phyloP scores from a whole-genome alignment of 2,888 invertebrate genomes.

The Drosophila sordidapex region DNA sequence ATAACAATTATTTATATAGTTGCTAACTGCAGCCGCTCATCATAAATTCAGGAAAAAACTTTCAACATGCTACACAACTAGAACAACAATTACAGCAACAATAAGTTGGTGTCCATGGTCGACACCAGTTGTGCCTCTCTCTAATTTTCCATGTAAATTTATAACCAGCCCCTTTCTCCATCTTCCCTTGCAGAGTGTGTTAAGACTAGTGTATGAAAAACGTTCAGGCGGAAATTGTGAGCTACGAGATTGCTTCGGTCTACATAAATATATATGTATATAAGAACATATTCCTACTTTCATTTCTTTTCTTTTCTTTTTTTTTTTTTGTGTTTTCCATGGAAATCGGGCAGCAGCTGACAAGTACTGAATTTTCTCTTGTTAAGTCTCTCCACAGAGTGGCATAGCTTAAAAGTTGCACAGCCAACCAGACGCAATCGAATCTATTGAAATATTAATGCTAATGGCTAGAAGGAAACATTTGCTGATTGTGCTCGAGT shows the following conservation, averaged over 20 bases:
- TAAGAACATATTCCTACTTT: neutral
- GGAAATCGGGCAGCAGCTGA: slow-evolving; percentile 79
- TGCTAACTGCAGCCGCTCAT: slow-evolving; percentile 58
- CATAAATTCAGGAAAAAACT: slow-evolving; percentile 71
- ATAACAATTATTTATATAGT: slow-evolving; percentile 76
- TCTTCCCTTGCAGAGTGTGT: slow-evolving; percentile 1
- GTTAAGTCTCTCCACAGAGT: slow-evolving; percentile 44
- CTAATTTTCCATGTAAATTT: slow-evolving; percentile 68
- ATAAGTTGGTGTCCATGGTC: slow-evolving; percentile 48
- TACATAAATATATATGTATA: neutral
- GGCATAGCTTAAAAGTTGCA: slow-evolving; percentile 56
- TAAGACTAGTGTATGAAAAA: slow-evolving; percentile 71
- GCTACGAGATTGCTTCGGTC: slow-evolving; percentile 17
- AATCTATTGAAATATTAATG: slow-evolving; percentile 75
- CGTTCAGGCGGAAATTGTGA: slow-evolving; percentile 50
- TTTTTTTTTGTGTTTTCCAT: slow-evolving; percentile 26
- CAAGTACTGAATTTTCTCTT: slow-evolving; percentile 66
- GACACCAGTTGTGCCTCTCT: slow-evolving; percentile 59
- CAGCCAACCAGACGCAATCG: slow-evolving; percentile 17
- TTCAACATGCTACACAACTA: slow-evolving; percentile 53
- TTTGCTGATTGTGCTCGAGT: slow-evolving; percentile 66
- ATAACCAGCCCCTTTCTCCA: slow-evolving; percentile 47
- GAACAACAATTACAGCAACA: slow-evolving; percentile 56
- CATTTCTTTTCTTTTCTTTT: neutral
- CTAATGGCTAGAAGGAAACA: slow-evolving; percentile 66